These are phyloP conservation scores for Nannoperca obscura DNA, from an alignment of 2,797 vertebrate species.

Conservation along the genomic window DNA sequence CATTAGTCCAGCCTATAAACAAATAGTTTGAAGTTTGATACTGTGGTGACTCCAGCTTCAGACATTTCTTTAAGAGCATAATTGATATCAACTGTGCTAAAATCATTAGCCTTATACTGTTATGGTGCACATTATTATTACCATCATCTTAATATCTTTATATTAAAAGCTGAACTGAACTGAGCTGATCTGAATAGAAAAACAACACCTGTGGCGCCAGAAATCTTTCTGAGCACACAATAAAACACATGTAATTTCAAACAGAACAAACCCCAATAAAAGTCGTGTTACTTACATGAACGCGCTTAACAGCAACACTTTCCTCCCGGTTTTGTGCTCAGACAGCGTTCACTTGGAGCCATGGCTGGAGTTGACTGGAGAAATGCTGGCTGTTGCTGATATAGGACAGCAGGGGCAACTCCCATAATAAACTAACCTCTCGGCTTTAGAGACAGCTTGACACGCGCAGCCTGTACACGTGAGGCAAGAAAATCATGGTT, in stretches of 20 bases:
- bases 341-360: constrained; percentile 30
- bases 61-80: not conserved
- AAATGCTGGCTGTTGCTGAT: constrained; percentile 50
- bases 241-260: not conserved
- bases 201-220: constrained; percentile 28
- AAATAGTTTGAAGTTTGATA: constrained; percentile 7
- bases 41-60: not conserved
- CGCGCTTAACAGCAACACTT: not conserved
- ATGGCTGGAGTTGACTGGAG: constrained; percentile 50
- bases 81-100: not conserved
- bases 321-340: not conserved
- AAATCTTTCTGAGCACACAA: not conserved
- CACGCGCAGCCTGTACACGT: constrained; percentile 58
- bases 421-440: constrained; percentile 61
- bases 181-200: not conserved
- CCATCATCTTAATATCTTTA: not conserved
- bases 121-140: not conserved
- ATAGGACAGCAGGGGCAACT: constrained; percentile 59
- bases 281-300: constrained; percentile 40
- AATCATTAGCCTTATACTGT: too few species aligned
- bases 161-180: not conserved
- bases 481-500: constrained; percentile 64
- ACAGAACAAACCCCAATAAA: constrained; percentile 6
- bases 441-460: constrained; percentile 63
- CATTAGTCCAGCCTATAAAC: not conserved